These are phyloP conservation scores for Hesperophylax magnus DNA, from an alignment of 1,140 invertebrate species.

Conservation along the genomic window DNA sequence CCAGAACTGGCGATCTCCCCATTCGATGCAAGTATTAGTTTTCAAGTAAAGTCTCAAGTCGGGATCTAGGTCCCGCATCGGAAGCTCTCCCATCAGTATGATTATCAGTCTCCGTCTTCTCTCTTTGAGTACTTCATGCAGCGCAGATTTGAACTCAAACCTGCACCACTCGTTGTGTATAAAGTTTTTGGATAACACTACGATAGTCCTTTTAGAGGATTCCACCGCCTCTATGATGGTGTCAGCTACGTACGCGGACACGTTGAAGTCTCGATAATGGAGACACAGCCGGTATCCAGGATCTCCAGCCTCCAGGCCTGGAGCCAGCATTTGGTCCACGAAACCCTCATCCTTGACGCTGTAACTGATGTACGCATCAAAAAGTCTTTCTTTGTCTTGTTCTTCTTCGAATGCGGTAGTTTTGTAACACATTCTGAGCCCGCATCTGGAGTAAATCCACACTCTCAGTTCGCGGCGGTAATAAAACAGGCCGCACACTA, in stretches of 20 bases:
- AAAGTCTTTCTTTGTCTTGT: slow-evolving; percentile 86
- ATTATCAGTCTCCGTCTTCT: slow-evolving; percentile 86
- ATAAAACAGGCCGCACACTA: slow-evolving; percentile 83
- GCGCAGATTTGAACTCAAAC: slow-evolving; percentile 92
- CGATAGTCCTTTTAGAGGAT: slow-evolving; percentile 89
- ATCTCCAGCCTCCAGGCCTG: slow-evolving; percentile 83
- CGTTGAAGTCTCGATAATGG: slow-evolving; percentile 87
- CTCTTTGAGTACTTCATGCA: slow-evolving; percentile 92
- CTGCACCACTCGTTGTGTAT: slow-evolving; percentile 94
- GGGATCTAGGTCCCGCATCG: slow-evolving; percentile 88
- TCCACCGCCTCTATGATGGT: slow-evolving; percentile 93
- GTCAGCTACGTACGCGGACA: slow-evolving; percentile 87
- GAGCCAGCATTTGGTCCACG: slow-evolving; percentile 87
- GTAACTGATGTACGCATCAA: slow-evolving; percentile 93
- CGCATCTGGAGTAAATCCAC: slow-evolving; percentile 91
- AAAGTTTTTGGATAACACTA: slow-evolving; percentile 94
- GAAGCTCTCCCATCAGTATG: slow-evolving; percentile 87
- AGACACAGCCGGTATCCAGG: slow-evolving; percentile 85
- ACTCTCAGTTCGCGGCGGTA: slow-evolving; percentile 87
- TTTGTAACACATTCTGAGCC: slow-evolving; percentile 86
- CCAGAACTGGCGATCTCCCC: slow-evolving; percentile 96
- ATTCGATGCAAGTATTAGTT: slow-evolving; percentile 91
- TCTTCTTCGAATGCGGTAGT: slow-evolving; percentile 81
- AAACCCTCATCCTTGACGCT: slow-evolving; percentile 92
- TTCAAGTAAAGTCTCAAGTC: slow-evolving; percentile 91